Conservation (phyloP, 2,888 invertebrate genomes). For the Yponomeuta cagnagella region DNA sequence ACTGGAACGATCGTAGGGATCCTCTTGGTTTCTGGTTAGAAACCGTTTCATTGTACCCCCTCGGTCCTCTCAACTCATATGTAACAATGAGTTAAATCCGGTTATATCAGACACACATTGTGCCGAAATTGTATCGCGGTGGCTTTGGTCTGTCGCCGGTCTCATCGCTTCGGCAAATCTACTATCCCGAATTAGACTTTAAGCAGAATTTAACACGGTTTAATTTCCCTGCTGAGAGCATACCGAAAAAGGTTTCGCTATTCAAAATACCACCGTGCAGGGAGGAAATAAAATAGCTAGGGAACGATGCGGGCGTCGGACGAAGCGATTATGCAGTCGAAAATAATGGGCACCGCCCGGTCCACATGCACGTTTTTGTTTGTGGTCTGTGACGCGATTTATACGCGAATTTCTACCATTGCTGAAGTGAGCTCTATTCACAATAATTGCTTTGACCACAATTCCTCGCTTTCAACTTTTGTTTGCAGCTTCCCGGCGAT, state of each 20-base stretch:
- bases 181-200: slow-evolving; percentile 70
- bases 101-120: slow-evolving; percentile 71
- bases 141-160: slow-evolving; percentile 70
- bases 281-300: slow-evolving; percentile 73
- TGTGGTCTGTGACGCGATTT: slow-evolving; percentile 76
- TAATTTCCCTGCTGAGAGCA: slow-evolving; percentile 61
- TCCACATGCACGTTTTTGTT: slow-evolving; percentile 76
- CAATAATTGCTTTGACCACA: slow-evolving; percentile 72
- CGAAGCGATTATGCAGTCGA: slow-evolving; percentile 76
- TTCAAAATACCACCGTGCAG: slow-evolving; percentile 68
- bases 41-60: slow-evolving; percentile 29
- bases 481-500: background rate
- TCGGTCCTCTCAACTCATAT: slow-evolving; percentile 51
- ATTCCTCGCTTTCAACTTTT: slow-evolving; percentile 35
- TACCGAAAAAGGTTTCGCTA: slow-evolving; percentile 63
- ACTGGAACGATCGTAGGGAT: slow-evolving; percentile 19
- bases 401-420: slow-evolving; percentile 72
- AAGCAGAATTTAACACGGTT: slow-evolving; percentile 71
- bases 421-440: slow-evolving; percentile 72
- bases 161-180: slow-evolving; percentile 51
- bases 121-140: slow-evolving; percentile 67
- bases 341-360: slow-evolving; percentile 67
- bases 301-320: slow-evolving; percentile 74
- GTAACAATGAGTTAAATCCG: slow-evolving; percentile 72
- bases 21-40: slow-evolving; percentile 45